A percentile compares a stretch with the other conserved stretches of the same genome.
Conservation (phyloP, 2,797 vertebrate genomes). For the Sebastes trivittatus region DNA sequence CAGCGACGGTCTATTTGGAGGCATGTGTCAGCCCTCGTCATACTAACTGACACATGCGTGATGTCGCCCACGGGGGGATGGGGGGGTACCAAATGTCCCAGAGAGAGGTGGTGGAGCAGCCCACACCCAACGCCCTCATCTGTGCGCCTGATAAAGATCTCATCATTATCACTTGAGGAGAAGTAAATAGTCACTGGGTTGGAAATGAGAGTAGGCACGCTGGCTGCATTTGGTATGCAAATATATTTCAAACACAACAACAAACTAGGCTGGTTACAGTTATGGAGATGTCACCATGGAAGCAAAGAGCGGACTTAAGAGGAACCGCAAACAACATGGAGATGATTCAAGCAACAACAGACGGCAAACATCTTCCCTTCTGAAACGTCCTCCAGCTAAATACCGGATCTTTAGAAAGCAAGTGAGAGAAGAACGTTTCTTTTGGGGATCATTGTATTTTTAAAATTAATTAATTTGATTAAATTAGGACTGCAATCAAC, state of each 20-base stretch:
- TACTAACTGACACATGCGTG: conserved; percentile 56
- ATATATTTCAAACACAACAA: conserved; percentile 30
- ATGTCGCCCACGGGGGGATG: conserved; percentile 37
- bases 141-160: conserved; percentile 41
- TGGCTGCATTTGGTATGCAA: conserved; percentile 46
- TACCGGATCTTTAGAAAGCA: not conserved
- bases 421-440: not conserved
- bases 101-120: conserved; percentile 35
- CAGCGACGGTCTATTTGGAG: conserved; percentile 42
- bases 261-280: conserved; percentile 16
- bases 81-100: conserved; percentile 35
- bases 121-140: conserved; percentile 38
- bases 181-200: conserved; percentile 38
- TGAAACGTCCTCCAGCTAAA: not conserved
- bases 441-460: not conserved
- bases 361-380: not conserved
- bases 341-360: not conserved
- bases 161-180: conserved; percentile 43
- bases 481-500: too few species aligned
- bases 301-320: conserved; percentile 14
- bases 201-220: conserved; percentile 39
- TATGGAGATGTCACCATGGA: conserved; percentile 32
- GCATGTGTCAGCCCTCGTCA: conserved; percentile 61
- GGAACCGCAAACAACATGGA: conserved; percentile 15
- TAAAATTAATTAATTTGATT: too few species aligned